These are phyloP conservation scores for Goniozus legneri DNA, from an alignment of 1,140 invertebrate genomes.

Conservation along the genomic window DNA sequence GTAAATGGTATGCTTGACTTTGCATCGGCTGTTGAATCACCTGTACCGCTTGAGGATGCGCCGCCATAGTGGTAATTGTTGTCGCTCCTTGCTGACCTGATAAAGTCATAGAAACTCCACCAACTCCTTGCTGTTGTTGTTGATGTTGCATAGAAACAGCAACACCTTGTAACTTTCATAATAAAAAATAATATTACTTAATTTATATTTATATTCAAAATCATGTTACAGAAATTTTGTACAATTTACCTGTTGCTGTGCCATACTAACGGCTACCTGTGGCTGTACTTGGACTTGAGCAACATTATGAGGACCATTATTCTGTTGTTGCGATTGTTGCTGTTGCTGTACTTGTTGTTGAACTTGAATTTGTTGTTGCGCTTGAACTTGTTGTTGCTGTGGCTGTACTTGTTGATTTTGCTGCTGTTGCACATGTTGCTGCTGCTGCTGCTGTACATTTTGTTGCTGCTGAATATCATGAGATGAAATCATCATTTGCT, in stretches of 20 bases:
- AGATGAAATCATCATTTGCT: constrained; percentile 45
- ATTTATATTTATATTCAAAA: constrained; percentile 9
- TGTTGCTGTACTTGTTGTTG: constrained; percentile 38
- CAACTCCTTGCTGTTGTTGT: constrained; percentile 59
- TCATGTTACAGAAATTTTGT: constrained; percentile 2
- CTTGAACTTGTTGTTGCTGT: constrained; percentile 39
- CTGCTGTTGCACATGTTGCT: constrained; percentile 47
- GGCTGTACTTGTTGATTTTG: constrained; percentile 47
- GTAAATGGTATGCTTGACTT: constrained; percentile 68
- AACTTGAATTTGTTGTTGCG: constrained; percentile 33
- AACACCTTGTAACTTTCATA: constrained; percentile 39
- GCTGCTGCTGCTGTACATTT: constrained; percentile 55
- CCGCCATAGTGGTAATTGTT: constrained; percentile 51
- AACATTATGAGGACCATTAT: constrained; percentile 45
- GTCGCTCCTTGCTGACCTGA: constrained; percentile 48
- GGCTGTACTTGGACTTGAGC: constrained; percentile 54
- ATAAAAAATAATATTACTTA: background rate
- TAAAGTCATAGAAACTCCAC: constrained; percentile 48
- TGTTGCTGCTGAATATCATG: constrained; percentile 50
- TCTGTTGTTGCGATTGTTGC: constrained; percentile 37
- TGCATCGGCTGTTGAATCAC: constrained; percentile 81
- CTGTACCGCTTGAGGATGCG: constrained; percentile 59
- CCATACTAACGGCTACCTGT: constrained; percentile 58
- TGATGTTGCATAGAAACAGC: constrained; percentile 56
- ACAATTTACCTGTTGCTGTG: constrained; percentile 54